Percentiles rank a stretch among this genome's conserved stretches.
Conservation (phyloP, 2,888 invertebrate species). For the Byasa hedistus region DNA sequence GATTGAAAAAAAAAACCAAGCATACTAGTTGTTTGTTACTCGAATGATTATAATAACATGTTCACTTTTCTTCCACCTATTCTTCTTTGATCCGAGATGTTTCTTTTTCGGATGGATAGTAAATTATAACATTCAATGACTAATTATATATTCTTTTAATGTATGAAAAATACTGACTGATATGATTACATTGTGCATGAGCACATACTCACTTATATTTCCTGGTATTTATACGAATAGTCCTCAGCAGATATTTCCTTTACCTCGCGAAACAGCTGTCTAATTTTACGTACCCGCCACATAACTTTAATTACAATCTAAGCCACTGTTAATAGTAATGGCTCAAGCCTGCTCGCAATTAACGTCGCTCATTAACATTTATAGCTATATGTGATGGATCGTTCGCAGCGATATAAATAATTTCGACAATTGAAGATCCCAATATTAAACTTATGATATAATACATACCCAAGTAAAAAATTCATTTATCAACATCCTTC, state of each 20-base stretch:
- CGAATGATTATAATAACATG: too few species aligned
- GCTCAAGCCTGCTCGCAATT: background rate
- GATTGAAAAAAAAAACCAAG: too few species aligned
- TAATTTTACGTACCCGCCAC: background rate
- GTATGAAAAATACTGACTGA: too few species aligned
- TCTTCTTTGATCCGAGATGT: too few species aligned
- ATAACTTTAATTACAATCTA: background rate
- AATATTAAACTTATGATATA: background rate
- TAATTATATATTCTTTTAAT: too few species aligned
- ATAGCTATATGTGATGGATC: slow-evolving; percentile 10
- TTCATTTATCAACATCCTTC: background rate
- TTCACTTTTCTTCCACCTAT: too few species aligned
- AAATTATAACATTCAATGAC: too few species aligned
- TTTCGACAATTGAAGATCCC: background rate
- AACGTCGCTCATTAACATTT: slow-evolving; percentile 6
- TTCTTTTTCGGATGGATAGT: too few species aligned
- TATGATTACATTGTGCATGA: background rate
- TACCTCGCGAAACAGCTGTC: background rate
- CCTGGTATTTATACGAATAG: background rate
- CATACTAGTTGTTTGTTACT: too few species aligned
- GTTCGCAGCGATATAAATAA: slow-evolving; percentile 1
- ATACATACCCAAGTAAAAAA: background rate
- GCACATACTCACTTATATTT: background rate
- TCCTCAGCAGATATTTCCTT: background rate
- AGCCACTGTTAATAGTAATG: background rate